Conservation (phyloP, 2,797 vertebrate species). For the Sphenopsis melanotis region DNA sequence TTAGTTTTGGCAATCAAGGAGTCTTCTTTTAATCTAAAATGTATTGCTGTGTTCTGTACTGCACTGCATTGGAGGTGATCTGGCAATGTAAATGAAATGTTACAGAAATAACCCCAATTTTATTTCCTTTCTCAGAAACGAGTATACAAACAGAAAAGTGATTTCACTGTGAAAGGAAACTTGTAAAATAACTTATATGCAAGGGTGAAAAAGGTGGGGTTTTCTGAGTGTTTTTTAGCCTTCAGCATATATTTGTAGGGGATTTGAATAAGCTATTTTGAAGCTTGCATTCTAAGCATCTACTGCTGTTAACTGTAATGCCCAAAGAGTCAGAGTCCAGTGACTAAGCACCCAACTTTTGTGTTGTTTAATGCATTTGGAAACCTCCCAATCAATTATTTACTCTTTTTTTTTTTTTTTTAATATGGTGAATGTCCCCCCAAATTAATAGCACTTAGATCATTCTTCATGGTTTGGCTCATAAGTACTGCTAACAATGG, state of each 20-base stretch:
- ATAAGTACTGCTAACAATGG: background rate
- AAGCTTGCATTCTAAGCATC: background rate
- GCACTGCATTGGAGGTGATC: background rate
- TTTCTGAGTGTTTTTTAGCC: background rate
- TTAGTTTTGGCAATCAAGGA: background rate
- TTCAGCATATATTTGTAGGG: background rate
- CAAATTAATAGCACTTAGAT: background rate
- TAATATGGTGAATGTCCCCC: background rate
- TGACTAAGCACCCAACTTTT: background rate
- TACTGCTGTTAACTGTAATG: background rate
- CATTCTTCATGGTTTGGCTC: background rate
- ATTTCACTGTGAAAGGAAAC: constrained; percentile 13
- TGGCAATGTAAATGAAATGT: background rate
- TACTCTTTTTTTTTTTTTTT: background rate
- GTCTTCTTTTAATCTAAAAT: background rate
- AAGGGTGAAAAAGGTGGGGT: background rate
- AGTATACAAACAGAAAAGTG: background rate
- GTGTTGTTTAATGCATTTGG: background rate
- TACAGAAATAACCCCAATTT: background rate
- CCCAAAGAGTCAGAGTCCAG: background rate
- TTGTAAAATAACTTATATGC: background rate
- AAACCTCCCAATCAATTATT: background rate
- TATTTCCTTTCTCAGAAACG: background rate
- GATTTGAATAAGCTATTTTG: background rate
- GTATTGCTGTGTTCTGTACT: background rate